Evolutionary conservation across 2,113 vertebrate species (phyloP), one percentile per base, ranked within the genome.

Genomic region (Peromyscus leucopus): DNA sequence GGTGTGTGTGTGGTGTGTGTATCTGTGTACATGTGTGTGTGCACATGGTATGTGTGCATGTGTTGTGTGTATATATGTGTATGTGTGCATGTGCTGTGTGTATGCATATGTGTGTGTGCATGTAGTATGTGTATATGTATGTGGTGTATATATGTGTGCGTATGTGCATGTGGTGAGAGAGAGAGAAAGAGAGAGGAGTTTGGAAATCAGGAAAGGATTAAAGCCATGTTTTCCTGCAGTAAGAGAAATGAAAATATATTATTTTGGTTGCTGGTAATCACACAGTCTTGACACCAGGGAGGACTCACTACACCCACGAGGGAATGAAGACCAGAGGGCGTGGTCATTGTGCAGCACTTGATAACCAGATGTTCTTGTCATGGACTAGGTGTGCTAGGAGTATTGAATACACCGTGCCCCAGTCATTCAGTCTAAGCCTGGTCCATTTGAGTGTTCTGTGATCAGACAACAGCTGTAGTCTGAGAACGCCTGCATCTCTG

Each of bases 401-500:
- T 69, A 12, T 3, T 48, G 67, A 48, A 46, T 59, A 88, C 3
- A 51, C 39, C n/a, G 31, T 16, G 31, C 59, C 67, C 31, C 9
- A 46, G 42, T 48, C 31, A 82, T 5, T 33, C 51, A 19, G 39
- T 15, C 63, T 28, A 36, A 74, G 55, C 36, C 42, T 39, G 69
- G 39, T 9, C 74, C 21, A 8, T 51, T 26, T 17, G 4, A 74
- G 79, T 0, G 51, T 79, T 55, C 31, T 80, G 39, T 5, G 51
- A 31, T 10, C 16, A 33, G n/a, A 6, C 22, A 12, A 19, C 79
- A 31, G 24, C n/a, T 31, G 55, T 1, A 46, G 11, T 8, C 76
- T n/a, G 24, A 22, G 2, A n/a, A n/a, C 12, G 3, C 24, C 10
- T 12, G 2, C 51, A 2, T 4, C 12, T 22, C 79, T 63, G n/a